Conservation (phyloP, 1,140 invertebrate genomes). For the Rhopalosiphum padi region DNA sequence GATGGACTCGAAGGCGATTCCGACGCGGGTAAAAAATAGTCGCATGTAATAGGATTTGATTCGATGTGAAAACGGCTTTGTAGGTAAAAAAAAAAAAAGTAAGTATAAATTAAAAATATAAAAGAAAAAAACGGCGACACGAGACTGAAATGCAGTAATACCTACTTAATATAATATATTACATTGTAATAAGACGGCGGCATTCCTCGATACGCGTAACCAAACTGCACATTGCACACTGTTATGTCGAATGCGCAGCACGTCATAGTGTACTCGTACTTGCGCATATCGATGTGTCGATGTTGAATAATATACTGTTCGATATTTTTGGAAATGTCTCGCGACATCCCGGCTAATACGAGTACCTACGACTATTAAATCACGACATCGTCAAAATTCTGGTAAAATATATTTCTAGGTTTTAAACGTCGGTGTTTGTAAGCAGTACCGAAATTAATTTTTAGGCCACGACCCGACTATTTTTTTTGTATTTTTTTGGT, state of each 20-base stretch:
- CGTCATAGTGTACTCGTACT: not conserved
- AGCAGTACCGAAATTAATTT: no score
- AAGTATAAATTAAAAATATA: not conserved
- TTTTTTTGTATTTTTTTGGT: not conserved
- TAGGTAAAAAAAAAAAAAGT: not conserved
- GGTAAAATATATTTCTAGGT: no score
- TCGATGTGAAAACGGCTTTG: not conserved
- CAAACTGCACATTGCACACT: not conserved
- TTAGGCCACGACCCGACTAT: no score
- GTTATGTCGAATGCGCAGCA: not conserved
- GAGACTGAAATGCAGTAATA: no score
- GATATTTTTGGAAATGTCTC: not conserved
- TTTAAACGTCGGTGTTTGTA: no score
- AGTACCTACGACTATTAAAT: no score
- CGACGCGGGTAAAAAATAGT: not conserved
- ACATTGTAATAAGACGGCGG: no score
- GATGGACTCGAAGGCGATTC: not conserved
- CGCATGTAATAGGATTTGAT: not conserved
- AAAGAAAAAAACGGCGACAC: not conserved
- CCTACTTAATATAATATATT: no score
- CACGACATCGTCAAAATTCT: no score
- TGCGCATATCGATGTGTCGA: no score
- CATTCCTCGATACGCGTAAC: not conserved
- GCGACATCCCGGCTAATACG: no score
- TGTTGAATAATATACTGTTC: not conserved